Base-by-base conservation (phyloP, 1,140 invertebrate species). In the Eurosta solidaginis region DNA sequence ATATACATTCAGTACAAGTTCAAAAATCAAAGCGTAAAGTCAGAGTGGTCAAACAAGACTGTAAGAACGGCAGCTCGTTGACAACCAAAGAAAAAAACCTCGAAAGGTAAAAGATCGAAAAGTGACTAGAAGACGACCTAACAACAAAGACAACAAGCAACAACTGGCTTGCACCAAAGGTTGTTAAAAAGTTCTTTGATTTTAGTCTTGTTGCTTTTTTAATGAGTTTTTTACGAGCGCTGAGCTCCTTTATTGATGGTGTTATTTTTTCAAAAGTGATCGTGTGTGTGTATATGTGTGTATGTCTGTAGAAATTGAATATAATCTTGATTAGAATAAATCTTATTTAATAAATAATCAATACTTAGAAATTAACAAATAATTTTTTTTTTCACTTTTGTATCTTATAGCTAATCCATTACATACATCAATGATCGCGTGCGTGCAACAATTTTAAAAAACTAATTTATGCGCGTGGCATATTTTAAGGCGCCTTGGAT, bases 1-100 rank as follows among this genome's bases (percentile, higher is more conserved):
- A 29, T 68, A n/a, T n/a, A n/a, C n/a, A 68, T 68, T 40, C 59
- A 68, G 59, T 68, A 68, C 59, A 68, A 68, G 59, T 68, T 68
- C 59, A 68, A 68, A 40, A 68, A 68, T 68, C 59, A 68, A 68
- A 68, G 59, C 59, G 59, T 68, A 40, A 68, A 68, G 59, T 40
- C 59, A 40, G n/a, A n/a, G 6, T 27, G 59, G n/a, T 33, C 54
- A 59, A 59, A 59, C 29, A 25, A 54, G 12, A 27, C 49, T 6
- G 10, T 5, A 5, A 52, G 4, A 22, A 52, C 59, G 33, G 22
- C 33, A 10, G 22, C 33, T 40, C 59, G 59, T 40, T 68, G 6
- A 40, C 59, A 33, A 68, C 40, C 33, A 68, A 68, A 36, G 17
- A 68, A 17, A 29, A 20, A 68, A 68, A 68, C 33, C n/a, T 9